Conservation (phyloP, 1,140 invertebrate species). For the Galleria mellonella region DNA sequence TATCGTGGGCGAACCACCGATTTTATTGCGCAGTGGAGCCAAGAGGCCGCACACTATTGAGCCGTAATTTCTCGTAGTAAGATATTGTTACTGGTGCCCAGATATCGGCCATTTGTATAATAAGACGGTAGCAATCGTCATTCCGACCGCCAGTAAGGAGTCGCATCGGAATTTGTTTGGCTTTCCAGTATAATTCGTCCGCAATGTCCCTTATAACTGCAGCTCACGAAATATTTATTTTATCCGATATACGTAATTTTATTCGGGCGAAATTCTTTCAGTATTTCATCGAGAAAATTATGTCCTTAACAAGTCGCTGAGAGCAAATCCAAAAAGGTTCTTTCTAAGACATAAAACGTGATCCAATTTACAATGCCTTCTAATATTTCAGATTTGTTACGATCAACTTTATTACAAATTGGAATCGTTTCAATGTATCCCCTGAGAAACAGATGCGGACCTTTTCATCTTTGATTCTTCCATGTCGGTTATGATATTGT, state of each 20-base stretch:
- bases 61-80: conserved; percentile 47
- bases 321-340: conserved; percentile 24
- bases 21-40: conserved; percentile 33
- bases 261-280: background rate
- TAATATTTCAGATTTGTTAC: conserved; percentile 39
- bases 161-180: conserved; percentile 37
- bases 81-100: conserved; percentile 43
- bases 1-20: conserved; percentile 24
- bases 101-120: conserved; percentile 55
- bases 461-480: conserved; percentile 18
- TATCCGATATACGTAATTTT: conserved; percentile 5
- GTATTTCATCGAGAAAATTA: conserved; percentile 9
- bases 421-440: conserved; percentile 37
- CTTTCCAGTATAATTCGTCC: conserved; percentile 6
- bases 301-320: conserved; percentile 9
- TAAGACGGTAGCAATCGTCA: conserved; percentile 49
- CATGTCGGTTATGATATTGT: conserved; percentile 15
- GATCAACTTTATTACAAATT: conserved; percentile 44
- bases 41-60: conserved; percentile 30
- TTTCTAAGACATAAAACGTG: conserved; percentile 39
- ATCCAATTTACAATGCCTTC: conserved; percentile 43
- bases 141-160: conserved; percentile 29
- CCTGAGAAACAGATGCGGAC: conserved; percentile 17
- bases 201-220: background rate
- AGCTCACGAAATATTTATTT: background rate